Evolutionary conservation across 2,888 invertebrate species (phyloP), one percentile per base, ranked within the genome.

Genomic region (Drosophila nr. perissopoda): DNA sequence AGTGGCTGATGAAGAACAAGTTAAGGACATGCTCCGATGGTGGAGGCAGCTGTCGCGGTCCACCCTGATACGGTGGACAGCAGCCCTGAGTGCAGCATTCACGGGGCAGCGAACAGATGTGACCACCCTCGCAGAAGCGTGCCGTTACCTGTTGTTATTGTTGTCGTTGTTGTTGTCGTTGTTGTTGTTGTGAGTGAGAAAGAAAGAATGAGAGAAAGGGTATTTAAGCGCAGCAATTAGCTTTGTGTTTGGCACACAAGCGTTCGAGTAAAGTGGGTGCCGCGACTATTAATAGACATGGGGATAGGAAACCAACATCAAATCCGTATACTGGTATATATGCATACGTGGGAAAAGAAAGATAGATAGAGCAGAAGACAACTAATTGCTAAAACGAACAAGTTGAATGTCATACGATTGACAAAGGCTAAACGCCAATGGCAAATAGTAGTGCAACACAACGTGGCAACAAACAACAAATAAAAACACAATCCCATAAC

Each of bases 21-120:
- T 94, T 95, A 87, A 96, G 94, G 91, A 95, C 93, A 87, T 94
- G 94, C 77, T 94, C 94, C 66, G 94, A 93, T 56, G 94, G 94
- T 31, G 94, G 93, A 90, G 94, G 93, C 87, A 94, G 92, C 89
- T 94, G 92, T 76, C 93, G 90, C 77, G 92, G 92, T 77, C 92
- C 93, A 78, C 92, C 92, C 75, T 92, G 93, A 67, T 93, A 92
- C 25, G 94, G 92, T 42, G 93, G 94, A 92, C 95, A 96, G 94
- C 95, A 96, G n/a, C 95, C 95, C 87, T 93, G 93, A 27, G 93
- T 96, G 93, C 97, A 97, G 93, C 97, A 97, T 92, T 95, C 95
- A 94, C 96, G 96, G 78, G 96, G 95, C 82, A 95, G 94, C 73
- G 96, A 95, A 92, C 97, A 97, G 79, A 95, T 94, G 85, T 95